phyloP scores from a whole-genome alignment of 2,113 vertebrate genomes.

The Gasterosteus aculeatus region DNA sequence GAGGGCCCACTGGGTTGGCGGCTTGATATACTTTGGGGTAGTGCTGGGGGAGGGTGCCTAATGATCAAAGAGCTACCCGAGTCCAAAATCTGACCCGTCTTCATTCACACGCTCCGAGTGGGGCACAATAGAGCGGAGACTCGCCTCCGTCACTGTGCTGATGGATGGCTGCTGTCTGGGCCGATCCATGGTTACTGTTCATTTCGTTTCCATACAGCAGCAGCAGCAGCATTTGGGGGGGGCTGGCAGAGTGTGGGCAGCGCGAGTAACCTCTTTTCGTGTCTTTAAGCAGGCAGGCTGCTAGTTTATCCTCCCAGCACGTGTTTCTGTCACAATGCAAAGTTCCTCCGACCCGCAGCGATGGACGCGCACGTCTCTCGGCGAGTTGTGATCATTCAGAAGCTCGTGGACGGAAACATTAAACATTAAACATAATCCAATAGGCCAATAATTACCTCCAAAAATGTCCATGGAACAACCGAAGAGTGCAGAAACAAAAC shows the following conservation, averaged over 20 bases:
- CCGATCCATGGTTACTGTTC: constrained; percentile 58
- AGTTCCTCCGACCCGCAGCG: constrained; percentile 10
- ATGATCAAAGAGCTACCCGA: constrained; percentile 61
- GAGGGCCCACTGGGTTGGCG: constrained; percentile 40
- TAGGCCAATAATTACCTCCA: neutral
- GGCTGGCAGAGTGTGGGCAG: constrained; percentile 19
- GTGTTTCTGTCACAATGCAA: constrained; percentile 52
- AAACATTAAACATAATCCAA: neutral
- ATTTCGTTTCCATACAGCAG: constrained; percentile 60
- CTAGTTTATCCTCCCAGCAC: constrained; percentile 38
- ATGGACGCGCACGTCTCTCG: constrained; percentile 1
- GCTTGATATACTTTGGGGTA: constrained; percentile 56
- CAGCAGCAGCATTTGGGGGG: neutral
- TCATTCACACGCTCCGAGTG: constrained; percentile 46
- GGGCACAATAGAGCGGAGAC: constrained; percentile 52
- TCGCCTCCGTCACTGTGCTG: constrained; percentile 52
- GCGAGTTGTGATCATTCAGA: constrained; percentile 39
- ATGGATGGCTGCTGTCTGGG: constrained; percentile 65
- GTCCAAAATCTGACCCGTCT: constrained; percentile 59
- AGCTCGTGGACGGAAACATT: constrained; percentile 15
- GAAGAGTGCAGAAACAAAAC: neutral
- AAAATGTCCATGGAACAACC: neutral
- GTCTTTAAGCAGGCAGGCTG: constrained; percentile 37
- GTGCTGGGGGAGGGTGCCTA: constrained; percentile 35
- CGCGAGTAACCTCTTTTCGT: constrained; percentile 48